phyloP scores from a whole-genome alignment of 2,113 vertebrate genomes.

The Sander vitreus region DNA sequence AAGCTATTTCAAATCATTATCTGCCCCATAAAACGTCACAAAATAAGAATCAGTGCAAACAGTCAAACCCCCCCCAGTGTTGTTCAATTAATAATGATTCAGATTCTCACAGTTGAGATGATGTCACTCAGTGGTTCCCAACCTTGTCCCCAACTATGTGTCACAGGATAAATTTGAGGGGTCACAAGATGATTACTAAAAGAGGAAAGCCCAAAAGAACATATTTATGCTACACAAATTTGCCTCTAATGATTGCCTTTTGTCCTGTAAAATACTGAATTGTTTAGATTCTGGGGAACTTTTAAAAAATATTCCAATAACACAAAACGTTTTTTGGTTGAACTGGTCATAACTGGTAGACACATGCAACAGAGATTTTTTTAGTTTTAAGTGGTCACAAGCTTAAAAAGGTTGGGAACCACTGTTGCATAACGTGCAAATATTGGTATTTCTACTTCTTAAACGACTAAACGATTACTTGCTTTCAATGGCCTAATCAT shows the following conservation, averaged over 20 bases:
- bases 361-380: neutral
- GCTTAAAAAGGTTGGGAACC: neutral
- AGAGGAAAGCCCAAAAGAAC: neutral
- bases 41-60: neutral
- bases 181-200: neutral
- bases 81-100: neutral
- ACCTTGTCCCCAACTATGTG: neutral
- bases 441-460: neutral
- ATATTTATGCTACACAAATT: neutral
- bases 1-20: neutral
- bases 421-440: neutral
- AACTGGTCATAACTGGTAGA: neutral
- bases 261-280: neutral
- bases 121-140: neutral
- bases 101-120: neutral
- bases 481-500: neutral
- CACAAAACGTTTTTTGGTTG: neutral
- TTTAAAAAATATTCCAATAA: neutral
- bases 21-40: neutral
- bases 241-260: neutral
- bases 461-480: neutral
- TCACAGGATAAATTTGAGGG: neutral
- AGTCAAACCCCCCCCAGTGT: neutral
- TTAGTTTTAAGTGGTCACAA: neutral
- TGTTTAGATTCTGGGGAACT: neutral